phyloP scores from a whole-genome alignment of 1,140 invertebrate genomes.

The Gryon sp. region DNA sequence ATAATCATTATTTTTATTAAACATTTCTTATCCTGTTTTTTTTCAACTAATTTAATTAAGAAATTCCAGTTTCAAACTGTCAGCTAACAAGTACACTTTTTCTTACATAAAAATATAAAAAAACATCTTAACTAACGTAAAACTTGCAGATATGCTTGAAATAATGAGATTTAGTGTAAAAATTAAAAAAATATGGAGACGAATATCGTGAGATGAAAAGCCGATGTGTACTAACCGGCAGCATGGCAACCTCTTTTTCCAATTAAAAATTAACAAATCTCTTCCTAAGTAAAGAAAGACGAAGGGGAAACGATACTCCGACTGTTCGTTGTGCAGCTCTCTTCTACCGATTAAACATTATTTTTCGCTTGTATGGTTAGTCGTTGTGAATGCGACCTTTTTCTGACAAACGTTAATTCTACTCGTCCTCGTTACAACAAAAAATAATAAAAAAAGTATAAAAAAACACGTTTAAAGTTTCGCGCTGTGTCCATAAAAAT shows the following conservation, averaged over 20 bases:
- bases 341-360: conserved; percentile 78
- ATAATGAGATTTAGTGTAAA: conserved; percentile 50
- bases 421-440: conserved; percentile 64
- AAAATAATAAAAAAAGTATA: conserved; percentile 49
- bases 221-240: conserved; percentile 50
- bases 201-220: conserved; percentile 32
- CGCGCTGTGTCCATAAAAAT: conserved; percentile 26
- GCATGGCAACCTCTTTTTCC: conserved; percentile 73
- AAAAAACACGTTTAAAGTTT: conserved; percentile 27
- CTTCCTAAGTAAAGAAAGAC: conserved; percentile 62
- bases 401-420: conserved; percentile 71
- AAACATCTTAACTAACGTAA: conserved; percentile 47
- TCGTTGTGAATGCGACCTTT: conserved; percentile 63
- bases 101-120: not conserved
- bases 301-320: conserved; percentile 58
- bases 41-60: not conserved
- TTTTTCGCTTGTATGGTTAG: conserved; percentile 66
- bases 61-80: not conserved
- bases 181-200: conserved; percentile 33
- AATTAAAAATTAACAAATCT: conserved; percentile 80
- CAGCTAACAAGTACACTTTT: not conserved
- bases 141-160: conserved; percentile 43
- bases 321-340: conserved; percentile 70
- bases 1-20: too few relatives aligned
- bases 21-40: too few relatives aligned